Evolutionary conservation across 2,797 vertebrate species (phyloP).

Genomic region (Melopsittacus undulatus): DNA sequence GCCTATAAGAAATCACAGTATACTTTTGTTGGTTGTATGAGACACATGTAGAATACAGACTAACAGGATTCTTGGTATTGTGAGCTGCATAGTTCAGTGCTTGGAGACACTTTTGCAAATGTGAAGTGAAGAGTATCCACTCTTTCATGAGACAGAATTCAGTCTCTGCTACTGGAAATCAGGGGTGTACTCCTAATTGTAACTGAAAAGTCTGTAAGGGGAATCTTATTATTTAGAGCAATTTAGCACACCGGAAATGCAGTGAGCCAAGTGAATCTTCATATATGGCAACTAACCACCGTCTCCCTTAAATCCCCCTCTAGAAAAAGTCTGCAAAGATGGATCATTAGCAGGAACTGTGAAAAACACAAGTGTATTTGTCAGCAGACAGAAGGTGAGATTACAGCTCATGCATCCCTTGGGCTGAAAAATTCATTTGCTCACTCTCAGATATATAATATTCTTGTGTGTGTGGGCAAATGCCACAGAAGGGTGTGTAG

Average conservation of each 20-base stretch:
- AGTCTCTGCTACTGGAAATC: background rate
- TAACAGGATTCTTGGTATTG: background rate
- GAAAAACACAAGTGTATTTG: background rate
- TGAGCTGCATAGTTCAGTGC: background rate
- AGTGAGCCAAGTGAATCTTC: background rate
- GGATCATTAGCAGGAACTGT: background rate
- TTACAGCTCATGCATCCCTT: background rate
- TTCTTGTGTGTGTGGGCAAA: background rate
- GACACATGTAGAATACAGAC: background rate
- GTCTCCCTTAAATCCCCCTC: background rate
- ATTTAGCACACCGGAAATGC: background rate
- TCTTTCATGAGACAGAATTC: background rate
- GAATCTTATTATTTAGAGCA: background rate
- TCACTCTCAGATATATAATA: background rate
- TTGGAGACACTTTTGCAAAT: background rate
- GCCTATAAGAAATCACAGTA: background rate
- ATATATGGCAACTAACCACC: background rate
- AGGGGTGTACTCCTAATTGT: background rate
- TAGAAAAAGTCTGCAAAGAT: background rate
- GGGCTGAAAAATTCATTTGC: background rate
- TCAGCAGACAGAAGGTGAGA: constrained; percentile 10
- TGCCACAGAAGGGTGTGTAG: background rate
- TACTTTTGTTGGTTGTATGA: background rate
- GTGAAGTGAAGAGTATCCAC: background rate
- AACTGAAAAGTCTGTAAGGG: background rate